A percentile compares a stretch with the other conserved stretches of the same genome.
These are phyloP conservation scores for Argyrosomus japonicus DNA, from an alignment of 2,113 vertebrate species.

Conservation along the genomic window DNA sequence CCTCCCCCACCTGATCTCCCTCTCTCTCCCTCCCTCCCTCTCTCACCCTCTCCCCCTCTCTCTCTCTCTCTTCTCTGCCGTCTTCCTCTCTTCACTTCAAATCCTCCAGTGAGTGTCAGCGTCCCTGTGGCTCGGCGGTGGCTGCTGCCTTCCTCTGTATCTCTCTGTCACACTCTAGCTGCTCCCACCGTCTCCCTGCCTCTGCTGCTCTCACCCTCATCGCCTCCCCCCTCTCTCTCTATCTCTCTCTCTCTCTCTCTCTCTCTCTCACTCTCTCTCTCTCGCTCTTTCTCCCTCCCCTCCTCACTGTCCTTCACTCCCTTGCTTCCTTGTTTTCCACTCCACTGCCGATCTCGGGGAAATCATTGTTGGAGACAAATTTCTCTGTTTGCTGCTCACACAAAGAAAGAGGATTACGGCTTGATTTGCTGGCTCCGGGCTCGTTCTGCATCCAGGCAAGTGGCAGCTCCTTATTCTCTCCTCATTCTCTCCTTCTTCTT, in stretches of 20 bases:
- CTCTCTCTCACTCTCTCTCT: conserved; percentile 46
- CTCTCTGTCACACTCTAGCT: conserved; percentile 76
- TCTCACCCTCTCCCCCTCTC: conserved; percentile 29
- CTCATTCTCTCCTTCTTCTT: conserved; percentile 39
- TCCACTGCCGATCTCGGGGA: conserved; percentile 83
- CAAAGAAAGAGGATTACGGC: conserved; percentile 91
- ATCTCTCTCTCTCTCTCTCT: conserved; percentile 33
- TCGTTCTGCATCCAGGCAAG: conserved; percentile 88
- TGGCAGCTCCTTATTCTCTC: conserved; percentile 75
- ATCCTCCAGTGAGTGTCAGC: conserved; percentile 79
- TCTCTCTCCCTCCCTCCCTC: conserved; percentile 58
- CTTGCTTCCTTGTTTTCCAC: conserved; percentile 79
- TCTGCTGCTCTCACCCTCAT: conserved; percentile 74
- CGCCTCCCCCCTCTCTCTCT: conserved; percentile 49
- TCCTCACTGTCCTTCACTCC: conserved; percentile 75
- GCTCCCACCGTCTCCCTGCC: conserved; percentile 71
- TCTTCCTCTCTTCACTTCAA: conserved; percentile 71
- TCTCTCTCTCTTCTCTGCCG: conserved; percentile 45
- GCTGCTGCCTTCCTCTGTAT: conserved; percentile 75
- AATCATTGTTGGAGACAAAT: conserved; percentile 87
- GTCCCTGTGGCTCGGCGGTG: conserved; percentile 74
- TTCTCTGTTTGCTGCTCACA: conserved; percentile 86
- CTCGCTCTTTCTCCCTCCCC: conserved; percentile 65
- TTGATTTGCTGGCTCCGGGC: conserved; percentile 83
- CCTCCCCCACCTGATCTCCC: conserved; percentile 67